Percentiles rank a stretch among this genome's conserved stretches.
Conservation (phyloP, 2,113 vertebrate species). For the Piaya cayana region DNA sequence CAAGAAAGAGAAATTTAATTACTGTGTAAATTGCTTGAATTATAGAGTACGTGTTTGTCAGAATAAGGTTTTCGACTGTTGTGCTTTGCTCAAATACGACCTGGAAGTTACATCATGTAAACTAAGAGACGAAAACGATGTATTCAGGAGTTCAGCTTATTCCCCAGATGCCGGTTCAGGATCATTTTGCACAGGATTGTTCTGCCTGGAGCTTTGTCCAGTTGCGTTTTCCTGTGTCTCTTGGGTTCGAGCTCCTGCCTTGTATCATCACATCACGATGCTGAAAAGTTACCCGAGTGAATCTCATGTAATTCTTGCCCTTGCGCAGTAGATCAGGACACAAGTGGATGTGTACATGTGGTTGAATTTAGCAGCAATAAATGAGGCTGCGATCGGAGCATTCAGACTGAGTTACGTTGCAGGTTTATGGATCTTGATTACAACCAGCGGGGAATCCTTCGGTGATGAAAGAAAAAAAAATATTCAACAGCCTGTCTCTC, state of each 20-base stretch:
- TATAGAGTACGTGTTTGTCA: background rate
- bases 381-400: constrained; percentile 52
- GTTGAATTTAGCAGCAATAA: constrained; percentile 63
- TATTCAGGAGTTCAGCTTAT: background rate
- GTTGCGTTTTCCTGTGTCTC: background rate
- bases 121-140: background rate
- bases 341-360: constrained; percentile 44
- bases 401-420: constrained; percentile 57
- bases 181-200: background rate
- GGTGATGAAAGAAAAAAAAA: constrained; percentile 72
- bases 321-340: constrained; percentile 51
- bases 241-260: background rate
- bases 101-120: background rate
- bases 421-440: constrained; percentile 76
- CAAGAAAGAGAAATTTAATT: background rate
- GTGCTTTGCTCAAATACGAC: background rate
- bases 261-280: background rate
- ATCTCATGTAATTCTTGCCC: background rate
- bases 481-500: constrained; percentile 70
- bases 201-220: background rate
- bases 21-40: background rate
- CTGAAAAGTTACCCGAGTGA: background rate
- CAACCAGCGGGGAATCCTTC: constrained; percentile 76
- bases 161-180: background rate
- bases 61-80: background rate